Evolutionary conservation across 2,113 vertebrate genomes (phyloP).

Genomic region (Zosterops hypoxanthus): DNA sequence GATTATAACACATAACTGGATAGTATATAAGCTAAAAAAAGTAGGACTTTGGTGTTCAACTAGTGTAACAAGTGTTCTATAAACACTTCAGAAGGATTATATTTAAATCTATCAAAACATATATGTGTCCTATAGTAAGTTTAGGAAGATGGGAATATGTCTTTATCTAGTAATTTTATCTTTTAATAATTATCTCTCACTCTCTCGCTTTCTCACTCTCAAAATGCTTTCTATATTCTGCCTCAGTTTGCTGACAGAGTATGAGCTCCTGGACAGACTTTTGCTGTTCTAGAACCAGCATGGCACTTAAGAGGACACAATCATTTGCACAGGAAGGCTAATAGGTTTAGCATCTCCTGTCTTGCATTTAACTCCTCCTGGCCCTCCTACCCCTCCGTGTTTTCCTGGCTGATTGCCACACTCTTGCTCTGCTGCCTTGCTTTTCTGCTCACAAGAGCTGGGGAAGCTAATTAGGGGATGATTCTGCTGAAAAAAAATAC

Average conservation of each 20-base stretch:
- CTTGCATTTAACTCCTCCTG: background rate
- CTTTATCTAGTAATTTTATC: background rate
- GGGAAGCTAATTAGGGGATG: background rate
- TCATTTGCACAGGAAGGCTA: background rate
- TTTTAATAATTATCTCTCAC: background rate
- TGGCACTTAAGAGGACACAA: background rate
- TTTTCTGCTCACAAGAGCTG: background rate
- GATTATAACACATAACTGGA: background rate
- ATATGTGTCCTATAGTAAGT: background rate
- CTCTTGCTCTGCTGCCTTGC: background rate
- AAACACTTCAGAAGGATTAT: background rate
- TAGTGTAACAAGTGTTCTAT: background rate
- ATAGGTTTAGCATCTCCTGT: background rate
- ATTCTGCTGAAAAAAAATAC: accelerated
- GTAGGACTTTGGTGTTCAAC: background rate
- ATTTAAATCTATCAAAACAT: background rate
- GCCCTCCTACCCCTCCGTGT: background rate
- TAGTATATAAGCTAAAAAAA: background rate
- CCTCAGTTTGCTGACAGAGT: background rate
- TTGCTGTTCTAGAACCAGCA: background rate
- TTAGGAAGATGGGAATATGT: background rate
- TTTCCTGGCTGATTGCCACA: background rate
- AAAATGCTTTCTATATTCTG: background rate
- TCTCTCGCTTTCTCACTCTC: background rate
- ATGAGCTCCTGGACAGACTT: background rate